phyloP scores from a whole-genome alignment of 2,113 vertebrate genomes.

The Ailuropoda melanoleuca region DNA sequence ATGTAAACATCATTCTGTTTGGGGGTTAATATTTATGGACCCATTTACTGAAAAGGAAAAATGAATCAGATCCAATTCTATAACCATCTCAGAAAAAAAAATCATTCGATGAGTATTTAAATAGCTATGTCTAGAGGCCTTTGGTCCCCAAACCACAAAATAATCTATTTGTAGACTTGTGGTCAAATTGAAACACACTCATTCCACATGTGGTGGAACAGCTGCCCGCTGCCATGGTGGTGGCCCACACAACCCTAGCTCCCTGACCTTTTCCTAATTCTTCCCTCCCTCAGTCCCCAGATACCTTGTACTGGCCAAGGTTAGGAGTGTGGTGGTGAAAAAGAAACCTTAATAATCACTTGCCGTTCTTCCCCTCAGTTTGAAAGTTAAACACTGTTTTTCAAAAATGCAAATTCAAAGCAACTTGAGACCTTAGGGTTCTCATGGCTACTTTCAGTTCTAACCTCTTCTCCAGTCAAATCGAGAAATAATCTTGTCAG shows the following conservation, averaged over 20 bases:
- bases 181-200: neutral
- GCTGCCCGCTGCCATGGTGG: neutral
- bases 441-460: neutral
- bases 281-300: neutral
- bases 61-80: neutral
- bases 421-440: neutral
- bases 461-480: neutral
- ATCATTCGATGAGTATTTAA: neutral
- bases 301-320: neutral
- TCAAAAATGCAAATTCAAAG: neutral
- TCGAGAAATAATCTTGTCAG: neutral
- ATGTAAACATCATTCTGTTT: neutral
- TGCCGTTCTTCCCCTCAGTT: neutral
- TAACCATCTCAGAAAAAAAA: neutral
- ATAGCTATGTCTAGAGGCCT: neutral
- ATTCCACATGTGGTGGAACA: neutral
- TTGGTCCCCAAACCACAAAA: neutral
- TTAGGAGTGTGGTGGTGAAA: neutral
- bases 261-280: neutral
- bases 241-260: neutral
- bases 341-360: neutral
- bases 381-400: neutral
- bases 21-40: neutral
- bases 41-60: constrained; percentile 20
- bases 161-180: neutral